Evolutionary conservation across 2,113 vertebrate genomes (phyloP).

Genomic region (Psilopsiagon aymara): DNA sequence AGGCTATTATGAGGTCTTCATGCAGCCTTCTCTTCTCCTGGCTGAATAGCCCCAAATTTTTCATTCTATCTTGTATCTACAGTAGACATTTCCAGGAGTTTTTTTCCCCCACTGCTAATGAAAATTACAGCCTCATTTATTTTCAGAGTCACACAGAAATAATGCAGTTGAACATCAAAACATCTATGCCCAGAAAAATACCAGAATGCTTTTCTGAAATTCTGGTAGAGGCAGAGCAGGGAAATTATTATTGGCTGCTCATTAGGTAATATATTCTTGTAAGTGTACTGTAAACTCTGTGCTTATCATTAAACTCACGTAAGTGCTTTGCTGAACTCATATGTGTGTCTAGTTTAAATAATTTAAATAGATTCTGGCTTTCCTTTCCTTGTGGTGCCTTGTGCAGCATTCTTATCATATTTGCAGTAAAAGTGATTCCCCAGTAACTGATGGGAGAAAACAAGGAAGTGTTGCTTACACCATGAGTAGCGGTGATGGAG

Average conservation of each 20-base stretch:
- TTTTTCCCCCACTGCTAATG: not conserved
- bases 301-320: not conserved
- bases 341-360: not conserved
- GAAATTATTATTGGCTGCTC: not conserved
- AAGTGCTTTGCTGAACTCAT: not conserved
- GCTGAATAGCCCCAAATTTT: no score
- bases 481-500: not conserved
- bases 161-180: not conserved
- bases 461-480: not conserved
- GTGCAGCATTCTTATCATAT: not conserved
- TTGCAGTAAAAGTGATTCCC: not conserved
- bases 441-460: not conserved
- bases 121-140: not conserved
- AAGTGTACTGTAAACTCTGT: not conserved
- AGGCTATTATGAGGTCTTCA: no score
- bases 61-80: not conserved
- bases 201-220: not conserved
- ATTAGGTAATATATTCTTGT: not conserved
- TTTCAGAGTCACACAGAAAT: not conserved
- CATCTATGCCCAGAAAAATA: not conserved
- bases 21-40: no score
- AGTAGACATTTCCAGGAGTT: not conserved
- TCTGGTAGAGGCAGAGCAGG: not conserved
- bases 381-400: not conserved
- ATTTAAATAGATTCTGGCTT: not conserved